Evolutionary conservation across 64 coral and sea anemone genomes (phyloP), one percentile per base, ranked within the genome.

Genomic region (Montipora capricornis): DNA sequence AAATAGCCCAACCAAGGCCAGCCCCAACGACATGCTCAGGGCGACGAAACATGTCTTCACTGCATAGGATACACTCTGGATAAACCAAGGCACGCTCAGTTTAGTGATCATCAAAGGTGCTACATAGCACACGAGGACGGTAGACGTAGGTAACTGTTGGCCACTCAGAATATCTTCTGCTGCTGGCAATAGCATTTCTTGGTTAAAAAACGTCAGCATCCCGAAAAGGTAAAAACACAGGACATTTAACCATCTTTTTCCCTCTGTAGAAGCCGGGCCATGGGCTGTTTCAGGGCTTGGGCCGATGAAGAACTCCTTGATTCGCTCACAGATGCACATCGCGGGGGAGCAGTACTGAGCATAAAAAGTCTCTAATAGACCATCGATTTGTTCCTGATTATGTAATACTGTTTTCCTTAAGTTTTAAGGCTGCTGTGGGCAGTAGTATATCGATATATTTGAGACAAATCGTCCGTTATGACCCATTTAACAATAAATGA

Each of bases 161-260:
- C 95, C 95, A 61, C 95, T 97, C 6, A 97, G 68, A 73, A 97
- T 78, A 77, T 97, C 95, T 81, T 97, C 77, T 19, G 95, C 79
- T 8, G 95, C 95, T 29, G 84, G 91, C 8, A 92, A 75, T 26
- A 97, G 47, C 93, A 97, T 94, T 44, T 97, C 95, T 84, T 92
- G 89, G 45, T 97, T 97, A 77, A 97, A 97, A 57, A 97, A 97
- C n/a, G 89, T 84, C 24, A 95, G 70, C 10, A 76, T 70, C 19
- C 95, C 95, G 50, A 97, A 97, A 16, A 76, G 68, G 44, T 90
- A 89, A 24, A 97, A 97, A 37, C 87, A 92, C 17, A 97, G 6
- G 20, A 91, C 73, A 24, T 91, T 91, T 11, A 91, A 5, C 17
- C 17, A 13, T 3, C 2, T 49, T 19, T 2, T 70, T 70, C 5